A percentile compares a stretch with the other conserved stretches of the same genome.
phyloP scores from a whole-genome alignment of 23 tunicate species.

The Halocynthia aurantium region DNA sequence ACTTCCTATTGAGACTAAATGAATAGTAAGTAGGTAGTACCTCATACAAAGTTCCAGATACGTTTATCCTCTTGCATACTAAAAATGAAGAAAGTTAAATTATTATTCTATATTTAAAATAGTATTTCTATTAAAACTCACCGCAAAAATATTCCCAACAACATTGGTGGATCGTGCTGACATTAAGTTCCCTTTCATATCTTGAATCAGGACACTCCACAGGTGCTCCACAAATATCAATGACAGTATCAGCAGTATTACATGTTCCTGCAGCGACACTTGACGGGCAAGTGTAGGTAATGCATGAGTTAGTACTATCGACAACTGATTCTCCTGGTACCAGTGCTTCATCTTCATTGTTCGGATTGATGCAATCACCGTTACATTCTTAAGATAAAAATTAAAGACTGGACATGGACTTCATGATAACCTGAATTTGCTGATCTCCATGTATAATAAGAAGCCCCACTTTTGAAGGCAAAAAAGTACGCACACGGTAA shows the following conservation, averaged over 20 bases:
- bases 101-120: neutral
- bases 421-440: too few relatives aligned
- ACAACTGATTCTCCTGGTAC: neutral
- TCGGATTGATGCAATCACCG: conserved; percentile 1
- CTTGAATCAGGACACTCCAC: conserved; percentile 9
- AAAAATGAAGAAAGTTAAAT: neutral
- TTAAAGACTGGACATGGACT: neutral
- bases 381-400: neutral
- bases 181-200: neutral
- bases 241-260: neutral
- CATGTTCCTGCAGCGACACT: neutral
- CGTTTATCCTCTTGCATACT: conserved; percentile 4
- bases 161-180: neutral
- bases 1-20: neutral
- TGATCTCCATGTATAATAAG: neutral
- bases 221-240: neutral
- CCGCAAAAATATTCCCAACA: conserved; percentile 21
- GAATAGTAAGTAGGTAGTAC: neutral
- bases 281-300: conserved; percentile 1
- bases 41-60: conserved; percentile 5
- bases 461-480: neutral
- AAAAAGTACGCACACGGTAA: neutral
- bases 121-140: neutral
- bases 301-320: conserved; percentile 7
- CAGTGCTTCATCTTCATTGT: neutral